Evolutionary conservation across 2,888 invertebrate species (phyloP), one percentile per base, ranked within the genome.

Genomic region (Theretra japonica): DNA sequence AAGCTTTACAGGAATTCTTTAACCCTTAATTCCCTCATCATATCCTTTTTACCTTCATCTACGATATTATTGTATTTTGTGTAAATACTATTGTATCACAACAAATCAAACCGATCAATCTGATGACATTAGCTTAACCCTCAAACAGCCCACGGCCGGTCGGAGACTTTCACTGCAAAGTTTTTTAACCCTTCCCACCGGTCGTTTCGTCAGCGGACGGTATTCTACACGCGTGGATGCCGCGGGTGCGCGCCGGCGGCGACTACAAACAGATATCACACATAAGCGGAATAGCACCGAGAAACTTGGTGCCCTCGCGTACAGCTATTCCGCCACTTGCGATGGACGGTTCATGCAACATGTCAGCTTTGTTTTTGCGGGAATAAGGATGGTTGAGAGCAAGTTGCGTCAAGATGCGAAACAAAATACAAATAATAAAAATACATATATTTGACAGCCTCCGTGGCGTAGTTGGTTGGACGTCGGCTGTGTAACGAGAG

Each of bases 281-380:
- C 90, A 92, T 93, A 88, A 83, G 80, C 83, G 76, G 90, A 87
- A 94, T 94, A 91, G 85, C 91, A 85, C 86, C 77, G 76, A 84
- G 90, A 89, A 84, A 88, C 87, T 83, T 82, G 86, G 86, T 88
- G 86, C 85, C 82, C 80, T 86, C 83, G 86, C 84, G 85, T 89
- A 91, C 91, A 89, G 87, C 92, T 90, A 92, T 93, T 89, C 91
- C 86, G 82, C 88, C 90, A 91, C 90, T 88, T 86, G 82, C 74
- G 77, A 74, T 90, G 90, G 90, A 79, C 80, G 86, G 79, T 80
- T 90, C 88, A 91, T 91, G 90, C 88, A 73, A 74, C 79, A 88
- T 78, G 75, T 74, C 68, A 72, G n/a, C 5, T 11, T 62, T 28
- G 33, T 65, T 65, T 65, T 21, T 23, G 65, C 21, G 21, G 59